Evolutionary conservation across 2,888 invertebrate genomes (phyloP), one percentile per base, ranked within the genome.

Genomic region (Beris morrisii): DNA sequence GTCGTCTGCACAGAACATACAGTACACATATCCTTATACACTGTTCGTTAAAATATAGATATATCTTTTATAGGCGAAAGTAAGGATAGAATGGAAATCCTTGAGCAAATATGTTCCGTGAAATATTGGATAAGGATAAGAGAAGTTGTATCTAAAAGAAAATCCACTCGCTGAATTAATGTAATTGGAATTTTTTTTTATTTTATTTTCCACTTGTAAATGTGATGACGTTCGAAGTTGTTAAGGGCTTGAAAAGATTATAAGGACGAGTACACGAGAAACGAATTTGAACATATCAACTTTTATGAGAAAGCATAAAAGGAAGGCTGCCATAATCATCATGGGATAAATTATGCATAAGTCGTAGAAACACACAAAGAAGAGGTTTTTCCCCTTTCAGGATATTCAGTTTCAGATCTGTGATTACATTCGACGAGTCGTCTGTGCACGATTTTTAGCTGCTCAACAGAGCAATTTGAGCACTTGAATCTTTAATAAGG

Each of bases 401-500:
- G 28, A 31, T 53, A 30, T 31, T 53, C 46, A 48, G 46, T 48
- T 61, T 43, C 58, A 43, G 38, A 61, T 50, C 61, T 50, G 61
- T 50, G 61, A 61, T 61, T 61, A 61, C 61, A 61, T 50, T 52
- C 52, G 50, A 28, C n/a, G 43, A 52, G 22, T 48, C 48, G 15
- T 48, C 15, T 48, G 48, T 48, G 48, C 30, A 65, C 30, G 65
- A 67, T 67, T 69, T 69, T 69, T 69, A 67, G 69, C 65, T 69
- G 65, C 65, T 69, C 65, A 67, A 69, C 69, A 63, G 69, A 67
- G 67, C 69, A 69, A 69, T 69, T 69, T 69, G 63, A 65, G 55
- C 63, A 69, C 69, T 69, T 69, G 67, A 69, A 69, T 69, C 61
- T 69, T 69, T 69, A 67, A 69, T 69, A 69, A 69, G 67, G 15